Conservation (phyloP, 2,797 vertebrate genomes). For the Cryptoblepharus egeriae region DNA sequence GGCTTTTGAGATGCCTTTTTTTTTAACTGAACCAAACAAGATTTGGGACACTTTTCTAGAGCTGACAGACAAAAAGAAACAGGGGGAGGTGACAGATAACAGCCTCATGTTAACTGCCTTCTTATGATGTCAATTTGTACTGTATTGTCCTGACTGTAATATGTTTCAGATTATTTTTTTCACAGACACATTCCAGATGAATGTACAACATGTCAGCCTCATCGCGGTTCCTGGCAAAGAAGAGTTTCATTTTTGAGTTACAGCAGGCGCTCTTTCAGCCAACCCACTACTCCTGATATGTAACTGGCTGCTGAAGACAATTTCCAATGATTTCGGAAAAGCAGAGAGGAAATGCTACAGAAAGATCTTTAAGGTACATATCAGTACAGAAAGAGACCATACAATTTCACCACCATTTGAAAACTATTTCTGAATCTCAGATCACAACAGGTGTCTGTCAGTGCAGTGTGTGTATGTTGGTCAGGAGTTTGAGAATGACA, state of each 20-base stretch:
- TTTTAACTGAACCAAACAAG: slow-evolving; percentile 56
- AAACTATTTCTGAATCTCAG: background rate
- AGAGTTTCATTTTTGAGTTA: background rate
- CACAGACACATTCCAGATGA: slow-evolving; percentile 63
- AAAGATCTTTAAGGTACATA: too few relatives aligned
- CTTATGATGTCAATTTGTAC: slow-evolving; percentile 51
- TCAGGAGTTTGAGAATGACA: too few relatives aligned
- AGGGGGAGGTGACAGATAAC: slow-evolving; percentile 57
- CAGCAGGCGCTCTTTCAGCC: background rate
- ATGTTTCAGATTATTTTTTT: slow-evolving; percentile 41
- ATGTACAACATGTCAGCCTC: slow-evolving; percentile 43
- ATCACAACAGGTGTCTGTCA: background rate
- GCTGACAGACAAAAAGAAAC: slow-evolving; percentile 59
- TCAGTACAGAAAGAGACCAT: background rate
- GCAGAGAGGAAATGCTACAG: background rate
- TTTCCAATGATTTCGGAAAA: rapidly evolving
- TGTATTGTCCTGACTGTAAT: slow-evolving; percentile 55
- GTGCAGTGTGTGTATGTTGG: background rate
- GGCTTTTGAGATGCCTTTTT: slow-evolving; percentile 19
- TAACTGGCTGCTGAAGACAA: background rate
- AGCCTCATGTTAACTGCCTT: slow-evolving; percentile 22
- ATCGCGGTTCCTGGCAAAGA: background rate
- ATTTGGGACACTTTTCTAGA: slow-evolving; percentile 58
- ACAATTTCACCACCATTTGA: background rate
- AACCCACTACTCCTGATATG: background rate